phyloP scores from a whole-genome alignment of 2,113 vertebrate species.

The Lynx canadensis region DNA sequence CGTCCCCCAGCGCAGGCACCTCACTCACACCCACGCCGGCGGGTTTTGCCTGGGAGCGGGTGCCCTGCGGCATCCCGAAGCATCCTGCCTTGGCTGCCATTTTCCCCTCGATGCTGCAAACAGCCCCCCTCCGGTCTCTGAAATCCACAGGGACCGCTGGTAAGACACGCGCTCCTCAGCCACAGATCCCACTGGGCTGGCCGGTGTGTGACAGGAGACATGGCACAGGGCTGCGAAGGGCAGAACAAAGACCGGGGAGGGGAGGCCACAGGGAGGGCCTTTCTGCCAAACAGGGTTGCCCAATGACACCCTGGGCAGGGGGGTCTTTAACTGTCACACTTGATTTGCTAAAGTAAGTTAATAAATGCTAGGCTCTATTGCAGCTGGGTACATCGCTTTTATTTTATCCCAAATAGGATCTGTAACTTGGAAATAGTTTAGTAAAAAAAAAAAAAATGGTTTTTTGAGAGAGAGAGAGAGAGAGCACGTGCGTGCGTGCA shows the following conservation, averaged over 20 bases:
- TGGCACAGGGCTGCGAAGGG: not conserved
- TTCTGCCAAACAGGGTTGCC: not conserved
- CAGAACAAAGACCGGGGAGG: not conserved
- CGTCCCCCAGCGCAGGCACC: accelerated
- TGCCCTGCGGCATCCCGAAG: not conserved
- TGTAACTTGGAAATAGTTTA: not conserved
- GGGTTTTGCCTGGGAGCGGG: not conserved
- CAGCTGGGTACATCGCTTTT: not conserved
- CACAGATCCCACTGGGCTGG: not conserved
- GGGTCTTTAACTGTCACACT: not conserved
- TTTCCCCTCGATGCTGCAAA: not conserved
- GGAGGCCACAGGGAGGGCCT: not conserved
- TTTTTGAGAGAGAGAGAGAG: too few relatives aligned
- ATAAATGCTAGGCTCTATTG: too few relatives aligned
- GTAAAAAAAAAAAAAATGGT: too few relatives aligned
- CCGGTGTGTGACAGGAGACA: not conserved
- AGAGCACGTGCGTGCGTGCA: too few relatives aligned
- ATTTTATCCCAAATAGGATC: not conserved
- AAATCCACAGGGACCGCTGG: not conserved
- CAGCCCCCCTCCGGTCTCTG: not conserved
- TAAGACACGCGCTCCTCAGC: not conserved
- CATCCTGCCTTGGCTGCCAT: not conserved
- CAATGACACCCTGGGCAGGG: not conserved
- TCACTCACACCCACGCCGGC: not conserved
- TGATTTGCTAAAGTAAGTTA: not conserved